Evolutionary conservation across 2,888 invertebrate species (phyloP), one percentile per base, ranked within the genome.

Genomic region (Phyllotreta cruciferae): DNA sequence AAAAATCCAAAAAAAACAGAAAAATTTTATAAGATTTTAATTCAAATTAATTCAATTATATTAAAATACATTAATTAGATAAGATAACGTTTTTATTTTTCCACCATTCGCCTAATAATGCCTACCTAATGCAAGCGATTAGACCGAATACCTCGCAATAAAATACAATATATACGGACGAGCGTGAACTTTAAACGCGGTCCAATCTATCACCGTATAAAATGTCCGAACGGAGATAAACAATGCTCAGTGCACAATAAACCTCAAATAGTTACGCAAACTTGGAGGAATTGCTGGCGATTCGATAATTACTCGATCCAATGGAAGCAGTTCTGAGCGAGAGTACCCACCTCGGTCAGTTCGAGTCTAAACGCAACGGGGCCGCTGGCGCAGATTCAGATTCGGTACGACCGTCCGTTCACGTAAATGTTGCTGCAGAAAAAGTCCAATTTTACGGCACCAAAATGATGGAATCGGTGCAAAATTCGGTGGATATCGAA

Each of bases 401-500:
- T 35, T 49, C 49, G 34, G 47, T 41, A 24, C 35, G n/a, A n/a
- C 11, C n/a, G 13, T n/a, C 13, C 7, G 56, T 56, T 24, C 41
- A 52, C 1, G 56, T 56, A 4, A 53, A 64, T 53, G 9, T 47
- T 24, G 56, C 60, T 4, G 7, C 50, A 7, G 61, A 56, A 56
- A 64, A 61, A 47, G 34, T 47, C 5, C 1, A 39, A 24, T 50
- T 62, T 50, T 14, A 10, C 37, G 10, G 37, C 4, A 42, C 13
- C 13, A 52, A 13, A 50, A 50, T n/a, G 9, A 41, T 58, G 50
- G 35, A 50, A 50, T 36, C 41, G 6, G 24, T 10, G n/a, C 42
- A 52, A 58, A 53, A 64, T 11, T 56, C 78, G 0, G 72, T 92
- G 38, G 90, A 92, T 75, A 87, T 93, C 66, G 85, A 86, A 69